A percentile compares a stretch with the other conserved stretches of the same genome.
Conservation (phyloP, 2,888 invertebrate genomes). For the Entomobrya multifasciata region DNA sequence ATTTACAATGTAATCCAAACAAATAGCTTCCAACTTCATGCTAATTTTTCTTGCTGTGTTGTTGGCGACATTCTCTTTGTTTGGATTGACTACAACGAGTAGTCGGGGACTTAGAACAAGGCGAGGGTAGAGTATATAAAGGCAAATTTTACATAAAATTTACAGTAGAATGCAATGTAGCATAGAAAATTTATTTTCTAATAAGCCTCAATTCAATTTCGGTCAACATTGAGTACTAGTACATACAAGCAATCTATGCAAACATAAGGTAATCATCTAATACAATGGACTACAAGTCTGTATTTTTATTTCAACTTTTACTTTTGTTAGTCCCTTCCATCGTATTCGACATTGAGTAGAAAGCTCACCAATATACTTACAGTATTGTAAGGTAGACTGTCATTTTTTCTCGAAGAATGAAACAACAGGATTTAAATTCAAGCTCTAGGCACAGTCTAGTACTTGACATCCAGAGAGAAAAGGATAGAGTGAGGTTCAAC, state of each 20-base stretch:
- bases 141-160: neutral
- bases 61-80: neutral
- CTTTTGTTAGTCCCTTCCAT: conserved; percentile 2
- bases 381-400: neutral
- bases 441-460: neutral
- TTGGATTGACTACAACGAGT: neutral
- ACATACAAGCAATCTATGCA: neutral
- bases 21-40: conserved; percentile 17
- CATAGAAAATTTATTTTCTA: conserved; percentile 25
- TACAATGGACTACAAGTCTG: neutral
- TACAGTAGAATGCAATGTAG: neutral
- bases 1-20: conserved; percentile 29
- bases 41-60: conserved; percentile 37
- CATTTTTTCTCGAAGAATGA: conserved; percentile 2
- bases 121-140: neutral
- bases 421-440: conserved; percentile 30
- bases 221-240: neutral
- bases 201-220: conserved; percentile 54
- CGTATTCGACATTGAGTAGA: neutral
- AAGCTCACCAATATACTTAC: neutral
- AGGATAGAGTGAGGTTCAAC: neutral
- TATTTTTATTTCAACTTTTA: neutral
- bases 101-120: neutral
- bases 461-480: neutral
- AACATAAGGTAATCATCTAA: neutral